Evolutionary conservation across 1,140 invertebrate genomes (phyloP), one percentile per base, ranked within the genome.

Genomic region (Ctenoplectra terminalis): DNA sequence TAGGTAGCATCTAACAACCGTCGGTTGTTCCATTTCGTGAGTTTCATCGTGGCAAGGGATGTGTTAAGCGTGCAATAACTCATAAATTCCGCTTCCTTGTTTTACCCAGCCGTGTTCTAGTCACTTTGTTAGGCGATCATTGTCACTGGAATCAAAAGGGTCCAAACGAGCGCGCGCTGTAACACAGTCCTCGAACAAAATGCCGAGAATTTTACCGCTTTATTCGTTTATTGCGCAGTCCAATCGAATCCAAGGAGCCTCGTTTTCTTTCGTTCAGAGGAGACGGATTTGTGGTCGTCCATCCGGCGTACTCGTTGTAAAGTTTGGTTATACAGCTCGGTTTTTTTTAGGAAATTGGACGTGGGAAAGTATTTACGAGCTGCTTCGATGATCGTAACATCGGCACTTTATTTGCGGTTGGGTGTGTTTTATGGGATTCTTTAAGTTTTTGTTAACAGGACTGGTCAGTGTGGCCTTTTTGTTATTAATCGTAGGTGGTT

Each of bases 211-310:
- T 90, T 89, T 88, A 90, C 86, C 76, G 74, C 66, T 90, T 91
- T 91, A 91, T 90, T 83, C 81, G 79, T 91, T 91, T 90, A 91
- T 78, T 66, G 69, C 84, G 23, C 31, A 0, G 37, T 26, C 29
- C 70, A 29, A 76, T 76, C 58, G 60, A 67, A 60, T 72, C 60
- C 34, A n/a, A 54, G 64, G 34, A n/a, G 46, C 31, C 43, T 46
- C 8, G 23, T 61, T 26, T 34, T 8, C 6, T 2, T 61, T n/a
- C 56, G 34, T 61, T 74, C 29, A 29, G n/a, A n/a, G n/a, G 23
- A 37, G 66, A 34, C 67, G 56, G 72, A 63, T 63, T 15, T 40
- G 20, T 26, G 52, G 13, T 26, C 52, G n/a, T 11, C 17, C 43
- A 0, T 29, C 11, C 31, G 3, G 29, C 20, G 31, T 26, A 15